These are phyloP conservation scores for Thunnus maccoyii DNA, from an alignment of 2,113 vertebrate species.

Conservation along the genomic window DNA sequence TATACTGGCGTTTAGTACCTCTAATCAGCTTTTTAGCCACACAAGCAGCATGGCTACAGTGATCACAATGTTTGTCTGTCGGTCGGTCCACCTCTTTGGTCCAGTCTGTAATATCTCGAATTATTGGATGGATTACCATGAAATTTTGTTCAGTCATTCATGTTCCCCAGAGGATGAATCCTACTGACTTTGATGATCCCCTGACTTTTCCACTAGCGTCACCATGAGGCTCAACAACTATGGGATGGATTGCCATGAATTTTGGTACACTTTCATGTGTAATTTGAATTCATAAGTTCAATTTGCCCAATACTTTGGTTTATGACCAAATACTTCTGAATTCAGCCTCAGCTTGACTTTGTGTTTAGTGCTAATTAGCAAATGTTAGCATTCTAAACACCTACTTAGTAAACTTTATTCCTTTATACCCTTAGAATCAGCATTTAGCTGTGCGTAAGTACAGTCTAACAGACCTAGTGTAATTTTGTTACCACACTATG, in stretches of 20 bases:
- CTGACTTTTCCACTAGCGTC: neutral
- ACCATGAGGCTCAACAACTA: neutral
- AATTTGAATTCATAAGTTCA: too few relatives aligned
- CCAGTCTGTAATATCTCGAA: neutral
- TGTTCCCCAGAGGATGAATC: neutral
- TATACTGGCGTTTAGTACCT: neutral
- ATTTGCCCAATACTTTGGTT: too few relatives aligned
- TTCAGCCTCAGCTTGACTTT: too few relatives aligned
- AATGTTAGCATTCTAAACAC: neutral
- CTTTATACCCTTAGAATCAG: too few relatives aligned
- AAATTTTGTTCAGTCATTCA: neutral
- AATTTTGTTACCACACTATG: too few relatives aligned
- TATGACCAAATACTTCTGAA: too few relatives aligned
- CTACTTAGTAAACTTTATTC: too few relatives aligned
- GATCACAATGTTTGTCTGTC: neutral
- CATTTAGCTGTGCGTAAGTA: too few relatives aligned
- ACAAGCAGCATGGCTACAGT: neutral
- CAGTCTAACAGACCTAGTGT: too few relatives aligned
- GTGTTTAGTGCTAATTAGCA: too few relatives aligned
- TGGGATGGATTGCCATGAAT: too few relatives aligned
- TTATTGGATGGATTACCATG: neutral
- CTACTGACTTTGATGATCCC: neutral
- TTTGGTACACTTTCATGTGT: too few relatives aligned
- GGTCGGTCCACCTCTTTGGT: neutral
- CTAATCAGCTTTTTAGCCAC: neutral